Base-by-base conservation (phyloP, 1,140 invertebrate genomes). In the Saxidomus purpurata region DNA sequence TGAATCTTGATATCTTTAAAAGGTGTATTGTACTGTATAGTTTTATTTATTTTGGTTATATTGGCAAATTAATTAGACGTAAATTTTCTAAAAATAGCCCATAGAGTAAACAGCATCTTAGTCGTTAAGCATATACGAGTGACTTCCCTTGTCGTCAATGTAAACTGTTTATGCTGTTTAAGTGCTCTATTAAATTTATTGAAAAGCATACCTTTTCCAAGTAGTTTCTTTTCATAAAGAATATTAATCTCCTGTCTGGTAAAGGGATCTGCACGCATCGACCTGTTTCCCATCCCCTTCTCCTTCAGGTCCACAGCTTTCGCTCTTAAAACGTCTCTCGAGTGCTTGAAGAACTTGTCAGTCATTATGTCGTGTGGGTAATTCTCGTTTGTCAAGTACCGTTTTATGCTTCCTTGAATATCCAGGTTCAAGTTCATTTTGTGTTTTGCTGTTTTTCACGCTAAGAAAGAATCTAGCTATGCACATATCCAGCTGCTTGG, bases 251-350 rank as follows among this genome's bases (percentile, higher is more conserved):
- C 77, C 19, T 6, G 25, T 6, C 28, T 28, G 6, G 77, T 80
- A 55, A 80, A 80, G 43, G 43, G 77, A 38, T 80, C 77, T 38
- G 77, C 43, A 25, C 77, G 8, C 8, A 55, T 52, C 15, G 3
- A 2, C 25, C 55, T 55, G 52, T 80, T 80, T 25, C 77, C 77
- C 1, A 52, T 43, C 3, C 77, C 77, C 31, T 80, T 80, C 55
- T 80, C 77, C 55, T 55, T 80, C n/a, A 80, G 25, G 17, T 80
- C 77, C 19, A 28, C 15, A 31, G 77, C 49, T n/a, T 80, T 52
- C 1, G 52, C 77, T n/a, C 28, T 52, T 1, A 80, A n/a, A 19
- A 31, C 36, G 8, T 52, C 47, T 3, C 77, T 52, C 1, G 47
- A 11, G 31, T 80, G 77, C n/a, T 31, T 13, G 43, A 80, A 80